Conservation (phyloP, 23 tunicate species). For the Botrylloides violaceus region DNA sequence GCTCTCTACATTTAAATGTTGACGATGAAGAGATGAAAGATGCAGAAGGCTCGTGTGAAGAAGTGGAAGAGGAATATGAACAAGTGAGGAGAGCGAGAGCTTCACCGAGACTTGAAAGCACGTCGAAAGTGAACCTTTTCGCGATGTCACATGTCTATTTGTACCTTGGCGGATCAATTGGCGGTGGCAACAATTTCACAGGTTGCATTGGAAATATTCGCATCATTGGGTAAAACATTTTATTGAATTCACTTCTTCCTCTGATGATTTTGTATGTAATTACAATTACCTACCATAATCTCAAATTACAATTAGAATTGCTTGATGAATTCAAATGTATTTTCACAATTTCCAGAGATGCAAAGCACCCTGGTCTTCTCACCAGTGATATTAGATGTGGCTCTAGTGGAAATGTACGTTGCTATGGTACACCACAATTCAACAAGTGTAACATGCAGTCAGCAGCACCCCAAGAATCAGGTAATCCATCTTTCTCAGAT, state of each 20-base stretch:
- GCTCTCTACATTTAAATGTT: neutral
- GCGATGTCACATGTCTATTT: slow-evolving; percentile 10
- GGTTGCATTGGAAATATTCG: slow-evolving; percentile 24
- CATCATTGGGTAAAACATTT: slow-evolving; percentile 6
- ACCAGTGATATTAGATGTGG: slow-evolving; percentile 32
- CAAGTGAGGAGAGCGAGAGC: neutral
- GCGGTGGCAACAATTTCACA: neutral
- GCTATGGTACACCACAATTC: slow-evolving; percentile 31
- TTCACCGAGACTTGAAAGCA: neutral
- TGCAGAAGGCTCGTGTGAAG: neutral
- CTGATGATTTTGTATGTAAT: neutral
- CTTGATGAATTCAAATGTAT: too few species aligned
- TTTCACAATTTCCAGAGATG: slow-evolving; percentile 29
- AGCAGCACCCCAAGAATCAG: slow-evolving; percentile 1
- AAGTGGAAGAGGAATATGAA: neutral
- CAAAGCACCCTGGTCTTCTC: slow-evolving; percentile 22
- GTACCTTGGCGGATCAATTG: slow-evolving; percentile 4
- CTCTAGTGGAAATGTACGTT: slow-evolving; percentile 6
- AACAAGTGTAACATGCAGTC: slow-evolving; percentile 20
- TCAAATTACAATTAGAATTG: too few species aligned
- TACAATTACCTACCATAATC: too few species aligned
- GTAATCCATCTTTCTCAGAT: neutral
- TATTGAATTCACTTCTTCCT: neutral
- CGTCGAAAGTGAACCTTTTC: neutral
- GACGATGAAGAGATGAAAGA: neutral